Percentiles rank a stretch among this genome's conserved stretches.
These are phyloP conservation scores for Holocentrus rufus DNA, from an alignment of 2,797 vertebrate species.

Conservation along the genomic window DNA sequence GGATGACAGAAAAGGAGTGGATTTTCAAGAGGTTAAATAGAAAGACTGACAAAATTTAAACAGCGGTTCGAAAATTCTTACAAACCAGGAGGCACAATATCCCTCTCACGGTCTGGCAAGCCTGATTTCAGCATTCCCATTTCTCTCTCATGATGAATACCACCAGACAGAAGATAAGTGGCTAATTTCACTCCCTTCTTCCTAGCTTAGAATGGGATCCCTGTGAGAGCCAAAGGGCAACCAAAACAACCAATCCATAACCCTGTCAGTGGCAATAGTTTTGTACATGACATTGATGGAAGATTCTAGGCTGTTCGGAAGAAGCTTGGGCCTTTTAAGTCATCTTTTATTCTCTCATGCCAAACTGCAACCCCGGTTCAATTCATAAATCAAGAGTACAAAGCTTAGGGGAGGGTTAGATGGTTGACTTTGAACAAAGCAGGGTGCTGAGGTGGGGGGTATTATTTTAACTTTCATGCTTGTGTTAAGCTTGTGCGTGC, in stretches of 20 bases:
- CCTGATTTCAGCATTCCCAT: conserved; percentile 20
- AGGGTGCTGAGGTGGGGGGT: not conserved
- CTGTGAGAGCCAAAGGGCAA: conserved; percentile 72
- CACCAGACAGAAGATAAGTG: conserved; percentile 66
- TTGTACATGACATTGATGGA: conserved; percentile 63
- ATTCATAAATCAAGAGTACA: conserved; percentile 61
- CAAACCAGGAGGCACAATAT: not conserved
- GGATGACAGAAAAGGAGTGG: not conserved
- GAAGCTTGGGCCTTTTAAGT: conserved; percentile 41
- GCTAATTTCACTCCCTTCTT: conserved; percentile 68
- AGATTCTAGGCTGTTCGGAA: conserved; percentile 35
- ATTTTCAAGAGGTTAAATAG: conserved; percentile 3
- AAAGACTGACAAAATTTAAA: conserved; percentile 1
- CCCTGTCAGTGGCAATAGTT: conserved; percentile 64
- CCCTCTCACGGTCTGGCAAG: conserved; percentile 17
- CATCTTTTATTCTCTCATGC: conserved; percentile 51
- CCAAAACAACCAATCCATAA: conserved; percentile 75
- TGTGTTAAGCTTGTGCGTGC: not conserved
- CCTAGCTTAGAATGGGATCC: conserved; percentile 53
- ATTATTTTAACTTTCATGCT: not conserved
- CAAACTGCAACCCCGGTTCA: conserved; percentile 43
- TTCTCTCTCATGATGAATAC: conserved; percentile 63
- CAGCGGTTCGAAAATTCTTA: conserved; percentile 1
- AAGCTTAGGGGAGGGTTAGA: conserved; percentile 7
- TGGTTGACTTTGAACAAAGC: conserved; percentile 6